Evolutionary conservation across 92 coral and sea anemone species (phyloP), one percentile per base, ranked within the genome.

Genomic region (Paragorgia papillata): DNA sequence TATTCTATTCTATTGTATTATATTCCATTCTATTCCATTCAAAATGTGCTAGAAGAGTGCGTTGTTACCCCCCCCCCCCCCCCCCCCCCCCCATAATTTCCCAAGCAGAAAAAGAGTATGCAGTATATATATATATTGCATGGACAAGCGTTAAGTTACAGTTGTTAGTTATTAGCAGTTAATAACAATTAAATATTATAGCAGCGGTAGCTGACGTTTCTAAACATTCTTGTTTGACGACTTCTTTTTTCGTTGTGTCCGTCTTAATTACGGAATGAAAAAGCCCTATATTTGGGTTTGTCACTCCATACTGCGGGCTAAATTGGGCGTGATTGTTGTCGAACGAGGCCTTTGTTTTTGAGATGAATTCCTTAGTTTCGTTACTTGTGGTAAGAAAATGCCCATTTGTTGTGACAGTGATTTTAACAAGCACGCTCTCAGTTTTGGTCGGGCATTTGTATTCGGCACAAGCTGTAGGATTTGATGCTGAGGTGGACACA

Each of bases 401-500:
- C 34, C 69, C 69, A 0, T 34, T 26, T 33, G 33, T 1, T 2
- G 34, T 8, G 2, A 49, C 24, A 63, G 69, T 63, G 50, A 63
- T 35, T 14, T 21, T 34, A 9, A 63, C 69, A 3, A 0, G 0
- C 14, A 63, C 8, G 9, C n/a, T 26, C 7, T 44, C 33, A 4
- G 43, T 4, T 37, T 10, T 37, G 4, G 43, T 4, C 10, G 68
- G 68, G 18, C 68, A 62, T 31, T 62, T 62, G 68, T 62, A 62
- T 62, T 62, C 68, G 40, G 68, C 68, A 62, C 68, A 62, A 3
- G 44, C 68, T 8, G 68, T 8, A 3, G 40, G n/a, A 31, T 62
- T 62, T 3, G 44, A 12, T 0, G 15, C 44, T 30, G 44, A 19
- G 26, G 31, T 7, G 18, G 46, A 9, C 6, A 62, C 40, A 0